These are phyloP conservation scores for Bubo scandiacus DNA, from an alignment of 2,113 vertebrate species.

Conservation along the genomic window DNA sequence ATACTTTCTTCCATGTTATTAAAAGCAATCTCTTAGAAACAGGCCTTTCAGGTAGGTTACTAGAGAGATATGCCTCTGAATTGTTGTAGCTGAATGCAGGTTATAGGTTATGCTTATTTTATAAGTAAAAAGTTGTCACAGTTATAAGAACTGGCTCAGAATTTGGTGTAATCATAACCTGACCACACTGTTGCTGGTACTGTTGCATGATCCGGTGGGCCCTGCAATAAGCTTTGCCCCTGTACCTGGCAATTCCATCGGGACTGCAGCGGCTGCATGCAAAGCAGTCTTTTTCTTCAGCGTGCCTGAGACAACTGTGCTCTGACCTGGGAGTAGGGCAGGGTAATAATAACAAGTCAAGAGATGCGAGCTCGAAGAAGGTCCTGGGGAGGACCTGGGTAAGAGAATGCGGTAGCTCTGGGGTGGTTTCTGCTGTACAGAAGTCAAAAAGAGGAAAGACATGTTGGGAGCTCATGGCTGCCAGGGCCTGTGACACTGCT, in stretches of 20 bases:
- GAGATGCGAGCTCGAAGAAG: background rate
- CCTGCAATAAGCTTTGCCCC: background rate
- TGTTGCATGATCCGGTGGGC: background rate
- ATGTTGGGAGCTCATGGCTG: background rate
- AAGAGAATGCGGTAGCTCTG: background rate
- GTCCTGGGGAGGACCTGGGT: background rate
- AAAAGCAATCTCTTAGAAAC: background rate
- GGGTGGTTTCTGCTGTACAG: background rate
- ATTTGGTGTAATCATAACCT: background rate
- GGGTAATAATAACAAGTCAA: background rate
- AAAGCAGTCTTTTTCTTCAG: background rate
- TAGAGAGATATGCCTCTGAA: background rate
- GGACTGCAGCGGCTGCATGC: background rate
- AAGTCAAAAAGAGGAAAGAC: background rate
- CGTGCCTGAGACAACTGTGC: background rate
- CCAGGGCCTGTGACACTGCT: background rate
- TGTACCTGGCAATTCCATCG: fast-evolving
- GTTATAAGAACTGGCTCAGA: background rate
- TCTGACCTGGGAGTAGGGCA: background rate
- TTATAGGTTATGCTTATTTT: background rate
- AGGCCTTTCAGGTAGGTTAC: background rate
- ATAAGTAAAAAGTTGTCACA: background rate
- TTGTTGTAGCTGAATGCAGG: background rate
- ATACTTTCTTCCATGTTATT: background rate
- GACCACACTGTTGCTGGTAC: background rate